Base-by-base conservation (phyloP, 2,113 vertebrate species). In the Haemorhous mexicanus region DNA sequence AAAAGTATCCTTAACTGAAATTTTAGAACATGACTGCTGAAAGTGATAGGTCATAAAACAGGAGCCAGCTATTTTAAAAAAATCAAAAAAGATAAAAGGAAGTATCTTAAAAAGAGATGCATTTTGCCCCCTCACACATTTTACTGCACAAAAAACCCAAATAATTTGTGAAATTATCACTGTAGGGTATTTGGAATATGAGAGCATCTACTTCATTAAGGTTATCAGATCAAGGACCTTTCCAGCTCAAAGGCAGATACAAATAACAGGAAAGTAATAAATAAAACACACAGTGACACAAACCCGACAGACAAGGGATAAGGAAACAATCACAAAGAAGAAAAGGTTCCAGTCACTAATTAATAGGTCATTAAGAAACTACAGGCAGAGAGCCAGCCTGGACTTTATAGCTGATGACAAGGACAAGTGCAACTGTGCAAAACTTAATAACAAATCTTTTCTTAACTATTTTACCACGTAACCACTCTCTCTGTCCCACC, bases 401-500 rank as follows among this genome's bases (percentile, higher is more conserved):
- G 23, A 89, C 37, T 86, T 68, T 23, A 19, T 58, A 82, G 78
- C 17, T 37, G 24, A 7, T 59, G 43, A 55, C 6, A 3, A 32
- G 28, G 30, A 72, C 28, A 86, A 59, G 35, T 6, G 14, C 4
- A 47, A 46, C 15, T 26, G 19, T n/a, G 20, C 43, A 72, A 72
- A 82, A 63, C 28, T 44, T 56, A 47, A 0, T 49, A 75, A 66
- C 1, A 0, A 24, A 66, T 30, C 13, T 67, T 75, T 47, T 55
- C 64, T n/a, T 19, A 50, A 64, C 26, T 46, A n/a, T 55, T 67
- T 76, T 13, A 13, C 21, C 16, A 56, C 0, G 0, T 32, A 75
- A 43, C 9, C 18, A 37, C 50, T 41, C 33, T n/a, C 32, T 66
- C 47, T 20, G 46, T 26, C 33, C 39, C 0, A 0, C 4, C 1